These are phyloP conservation scores for human (Homo sapiens) DNA, from an alignment of 2,113 vertebrate species.

Conservation along the genomic window GRCh38 chr17:77643001-77643500, in stretches of 20 bases:
- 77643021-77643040: background rate
- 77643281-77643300: background rate
- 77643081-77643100: rapidly evolving
- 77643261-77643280: background rate
- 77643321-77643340: background rate
- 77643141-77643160: too few relatives aligned
- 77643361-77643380: rapidly evolving
- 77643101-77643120: too few relatives aligned
- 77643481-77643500: rapidly evolving
- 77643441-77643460: rapidly evolving
- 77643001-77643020: background rate
- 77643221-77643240: background rate
- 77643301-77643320: background rate
- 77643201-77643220: too few relatives aligned
- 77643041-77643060: background rate
- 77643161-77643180: rapidly evolving
- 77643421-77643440: rapidly evolving
- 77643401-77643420: rapidly evolving
- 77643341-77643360: background rate
- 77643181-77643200: background rate
- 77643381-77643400: rapidly evolving
- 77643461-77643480: background rate
- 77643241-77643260: background rate
- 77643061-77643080: background rate
- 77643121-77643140: background rate